These are phyloP conservation scores for Idaea dimidiata DNA, from an alignment of 2,888 invertebrate species.

Conservation along the genomic window DNA sequence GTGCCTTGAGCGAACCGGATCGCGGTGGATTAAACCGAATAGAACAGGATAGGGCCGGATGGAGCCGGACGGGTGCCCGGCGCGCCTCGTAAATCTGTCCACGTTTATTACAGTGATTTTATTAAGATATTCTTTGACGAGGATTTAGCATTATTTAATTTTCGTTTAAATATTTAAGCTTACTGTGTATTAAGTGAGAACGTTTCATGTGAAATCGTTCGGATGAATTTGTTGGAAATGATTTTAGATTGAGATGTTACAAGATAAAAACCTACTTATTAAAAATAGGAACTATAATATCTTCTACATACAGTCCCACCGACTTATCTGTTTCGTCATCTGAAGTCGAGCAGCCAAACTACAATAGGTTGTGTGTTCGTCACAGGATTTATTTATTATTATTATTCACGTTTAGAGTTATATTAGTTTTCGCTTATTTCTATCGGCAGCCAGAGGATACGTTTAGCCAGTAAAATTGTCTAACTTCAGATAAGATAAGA, in stretches of 20 bases:
- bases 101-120: constrained; percentile 51
- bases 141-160: constrained; percentile 6
- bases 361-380: no score
- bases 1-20: constrained; percentile 19
- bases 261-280: background rate
- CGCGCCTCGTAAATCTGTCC: constrained; percentile 51
- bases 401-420: no score
- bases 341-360: no score
- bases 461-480: no score
- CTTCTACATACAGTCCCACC: no score
- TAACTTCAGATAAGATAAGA: no score
- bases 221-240: background rate
- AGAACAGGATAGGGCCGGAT: constrained; percentile 37
- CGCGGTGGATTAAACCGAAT: constrained; percentile 34
- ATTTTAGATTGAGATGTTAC: constrained; percentile 4
- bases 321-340: no score
- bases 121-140: constrained; percentile 26
- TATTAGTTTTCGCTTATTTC: no score
- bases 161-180: constrained; percentile 6
- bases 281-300: background rate
- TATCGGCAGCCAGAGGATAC: no score
- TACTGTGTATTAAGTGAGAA: constrained; percentile 5
- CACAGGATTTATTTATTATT: no score
- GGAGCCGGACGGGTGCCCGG: constrained; percentile 41
- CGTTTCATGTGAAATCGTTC: constrained; percentile 7